Evolutionary conservation across 2,113 vertebrate genomes (phyloP).

Genomic region (Chauna torquata): DNA sequence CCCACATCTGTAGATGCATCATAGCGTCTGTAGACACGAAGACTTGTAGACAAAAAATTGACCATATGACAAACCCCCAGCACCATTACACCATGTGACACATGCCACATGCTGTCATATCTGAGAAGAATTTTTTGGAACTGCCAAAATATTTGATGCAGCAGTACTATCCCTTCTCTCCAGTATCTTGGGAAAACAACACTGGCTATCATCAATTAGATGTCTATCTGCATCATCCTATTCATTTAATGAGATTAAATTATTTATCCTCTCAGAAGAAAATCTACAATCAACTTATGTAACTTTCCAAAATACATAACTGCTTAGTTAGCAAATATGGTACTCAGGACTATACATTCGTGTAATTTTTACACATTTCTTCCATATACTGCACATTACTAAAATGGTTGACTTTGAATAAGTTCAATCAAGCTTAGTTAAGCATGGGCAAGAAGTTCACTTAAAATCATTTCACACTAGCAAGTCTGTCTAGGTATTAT

Average conservation of each 20-base stretch:
- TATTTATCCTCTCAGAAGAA: neutral
- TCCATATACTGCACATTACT: neutral
- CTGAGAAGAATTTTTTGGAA: neutral
- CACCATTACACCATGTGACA: neutral
- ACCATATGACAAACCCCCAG: neutral
- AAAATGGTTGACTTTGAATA: neutral
- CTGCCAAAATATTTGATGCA: neutral
- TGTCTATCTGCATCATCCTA: neutral
- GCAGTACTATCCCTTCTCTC: neutral
- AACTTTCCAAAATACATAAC: neutral
- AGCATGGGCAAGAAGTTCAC: neutral
- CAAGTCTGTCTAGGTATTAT: neutral
- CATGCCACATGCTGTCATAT: neutral
- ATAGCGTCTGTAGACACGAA: neutral
- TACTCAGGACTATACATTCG: neutral
- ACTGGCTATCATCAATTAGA: neutral
- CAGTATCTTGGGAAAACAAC: neutral
- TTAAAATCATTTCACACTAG: neutral
- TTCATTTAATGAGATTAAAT: neutral
- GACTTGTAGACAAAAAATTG: neutral
- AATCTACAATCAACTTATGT: neutral
- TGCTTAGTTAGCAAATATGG: neutral
- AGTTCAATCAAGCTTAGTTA: neutral
- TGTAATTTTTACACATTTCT: neutral
- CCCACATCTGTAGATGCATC: no score